Conservation (phyloP, 2,797 vertebrate genomes). For the Poeciliopsis presidionis region DNA sequence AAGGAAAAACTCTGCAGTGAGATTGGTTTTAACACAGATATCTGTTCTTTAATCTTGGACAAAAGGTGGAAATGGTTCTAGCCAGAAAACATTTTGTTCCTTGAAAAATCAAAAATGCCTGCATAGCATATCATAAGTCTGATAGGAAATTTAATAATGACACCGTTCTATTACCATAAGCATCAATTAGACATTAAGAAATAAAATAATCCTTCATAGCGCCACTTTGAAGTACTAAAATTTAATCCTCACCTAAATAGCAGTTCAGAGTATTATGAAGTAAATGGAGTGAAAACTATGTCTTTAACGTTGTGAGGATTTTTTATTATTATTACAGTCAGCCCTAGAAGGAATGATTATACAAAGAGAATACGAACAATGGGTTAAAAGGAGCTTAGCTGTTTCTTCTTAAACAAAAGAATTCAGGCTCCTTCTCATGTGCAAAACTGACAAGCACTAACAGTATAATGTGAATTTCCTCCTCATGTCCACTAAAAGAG, state of each 20-base stretch:
- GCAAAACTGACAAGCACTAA: neutral
- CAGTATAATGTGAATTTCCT: constrained; percentile 11
- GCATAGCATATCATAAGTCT: neutral
- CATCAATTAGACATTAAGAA: constrained; percentile 6
- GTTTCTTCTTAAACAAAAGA: constrained; percentile 1
- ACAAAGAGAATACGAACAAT: constrained; percentile 33
- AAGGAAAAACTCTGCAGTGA: neutral
- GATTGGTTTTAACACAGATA: neutral
- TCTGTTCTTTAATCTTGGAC: neutral
- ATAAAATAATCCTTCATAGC: neutral
- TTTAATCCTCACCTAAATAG: constrained; percentile 50
- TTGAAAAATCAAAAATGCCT: neutral
- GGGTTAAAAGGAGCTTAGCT: constrained; percentile 19
- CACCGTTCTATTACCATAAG: neutral
- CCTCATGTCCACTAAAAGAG: neutral
- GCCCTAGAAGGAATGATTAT: constrained; percentile 43
- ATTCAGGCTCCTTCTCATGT: neutral
- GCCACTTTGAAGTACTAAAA: constrained; percentile 37
- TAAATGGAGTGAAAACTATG: constrained; percentile 50
- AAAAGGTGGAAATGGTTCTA: neutral
- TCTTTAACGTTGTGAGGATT: constrained; percentile 24
- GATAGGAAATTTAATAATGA: neutral
- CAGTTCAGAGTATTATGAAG: constrained; percentile 55
- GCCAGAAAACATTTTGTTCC: neutral
- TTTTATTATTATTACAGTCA: constrained; percentile 21